Conservation (phyloP, 2,888 invertebrate genomes). For the Tetranychus truncatus region DNA sequence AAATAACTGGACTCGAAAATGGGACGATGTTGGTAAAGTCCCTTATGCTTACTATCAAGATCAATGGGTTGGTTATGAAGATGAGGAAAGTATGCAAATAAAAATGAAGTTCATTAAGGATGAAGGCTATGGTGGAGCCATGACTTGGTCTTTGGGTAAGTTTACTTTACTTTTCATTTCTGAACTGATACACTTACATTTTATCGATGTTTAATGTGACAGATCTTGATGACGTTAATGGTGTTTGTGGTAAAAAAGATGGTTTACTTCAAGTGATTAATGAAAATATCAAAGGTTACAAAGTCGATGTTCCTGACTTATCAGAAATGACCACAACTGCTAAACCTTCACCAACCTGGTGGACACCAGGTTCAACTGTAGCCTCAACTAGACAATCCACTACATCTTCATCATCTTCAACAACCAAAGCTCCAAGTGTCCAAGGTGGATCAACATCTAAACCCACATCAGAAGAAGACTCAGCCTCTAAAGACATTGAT, state of each 20-base stretch:
- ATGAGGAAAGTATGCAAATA: conserved; percentile 56
- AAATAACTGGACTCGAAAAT: conserved; percentile 60
- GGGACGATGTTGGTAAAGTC: conserved; percentile 61
- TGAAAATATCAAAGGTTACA: conserved; percentile 43
- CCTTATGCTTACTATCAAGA: conserved; percentile 64
- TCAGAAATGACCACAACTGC: conserved; percentile 30
- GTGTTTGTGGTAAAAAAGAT: conserved; percentile 49
- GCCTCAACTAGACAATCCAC: not conserved
- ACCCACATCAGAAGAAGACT: not conserved
- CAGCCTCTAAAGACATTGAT: not conserved
- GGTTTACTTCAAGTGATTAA: conserved; percentile 29
- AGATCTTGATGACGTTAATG: conserved; percentile 74
- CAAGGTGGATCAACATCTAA: not conserved
- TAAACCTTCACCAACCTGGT: not conserved
- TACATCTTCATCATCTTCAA: conserved; percentile 12
- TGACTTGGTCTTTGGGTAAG: conserved; percentile 47
- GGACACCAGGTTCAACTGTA: conserved; percentile 9
- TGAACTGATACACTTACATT: too few relatives aligned
- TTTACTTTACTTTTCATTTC: not conserved
- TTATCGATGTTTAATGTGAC: conserved; percentile 40
- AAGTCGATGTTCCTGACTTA: conserved; percentile 39
- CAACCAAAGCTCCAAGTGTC: not conserved
- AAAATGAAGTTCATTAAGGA: conserved; percentile 74
- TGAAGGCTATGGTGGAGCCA: conserved; percentile 65
- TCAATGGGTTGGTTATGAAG: conserved; percentile 80